Base-by-base conservation (phyloP, 2,797 vertebrate genomes). In the Cichlasoma orientale region DNA sequence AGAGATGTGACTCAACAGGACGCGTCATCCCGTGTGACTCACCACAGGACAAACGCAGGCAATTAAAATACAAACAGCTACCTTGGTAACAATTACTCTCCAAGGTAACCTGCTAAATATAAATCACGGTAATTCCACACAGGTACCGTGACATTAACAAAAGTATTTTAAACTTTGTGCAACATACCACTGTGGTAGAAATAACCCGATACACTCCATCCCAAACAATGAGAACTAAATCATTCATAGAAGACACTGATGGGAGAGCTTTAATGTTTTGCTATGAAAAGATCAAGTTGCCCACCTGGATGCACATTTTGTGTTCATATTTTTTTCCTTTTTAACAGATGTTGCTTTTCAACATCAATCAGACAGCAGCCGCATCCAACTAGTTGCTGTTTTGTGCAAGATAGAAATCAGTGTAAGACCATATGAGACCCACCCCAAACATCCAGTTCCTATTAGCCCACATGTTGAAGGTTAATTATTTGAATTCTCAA, bases 1-100 rank as follows among this genome's bases (percentile, higher is more conserved):
- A 27, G 56, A 73, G 72, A 82, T 50, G 80, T 82, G 78, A 88
- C 76, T 80, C 78, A 86, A 63, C 79, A 33, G 78, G 73, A 88
- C 70, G 72, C 68, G 74, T 82, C 74, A 78, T 73, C 41, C 7
- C 0, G 52, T 63, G 79, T 90, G 84, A 86, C 69, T 88, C 79
- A 82, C 63, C 50, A 18, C 57, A 41, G 27, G 76, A 78, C 27
- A 50, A 76, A 50, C 50, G 54, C 23, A 69, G 66, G 16, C 55
- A 73, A 33, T 75, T 63, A 41, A 72, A 77, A 47, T 38, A 77
- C 57, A 68, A 72, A 29, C 23, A 53, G 38, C 53, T 31, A 61
- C 13, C 33, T 72, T 66, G 19, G 57, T 70, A 11, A 70, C 54
- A 61, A 53, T 54, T 73, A 77, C 38, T 19, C 58, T 71, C 21